phyloP scores from a whole-genome alignment of 2,113 vertebrate species.

The Coracopsis vasa region DNA sequence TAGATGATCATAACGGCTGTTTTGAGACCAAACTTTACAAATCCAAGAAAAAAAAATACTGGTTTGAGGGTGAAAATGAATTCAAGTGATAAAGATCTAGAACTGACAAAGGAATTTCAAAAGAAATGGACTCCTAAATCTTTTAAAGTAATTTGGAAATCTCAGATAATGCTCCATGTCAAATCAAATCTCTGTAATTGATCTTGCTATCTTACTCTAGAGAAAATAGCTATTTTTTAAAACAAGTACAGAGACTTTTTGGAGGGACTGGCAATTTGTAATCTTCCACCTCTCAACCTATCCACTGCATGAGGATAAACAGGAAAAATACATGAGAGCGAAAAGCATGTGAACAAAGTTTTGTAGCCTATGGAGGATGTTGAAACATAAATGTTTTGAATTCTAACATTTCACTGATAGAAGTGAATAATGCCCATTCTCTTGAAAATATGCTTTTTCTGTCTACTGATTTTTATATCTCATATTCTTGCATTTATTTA shows the following conservation, averaged over 20 bases:
- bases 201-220: neutral
- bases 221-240: neutral
- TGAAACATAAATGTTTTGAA: neutral
- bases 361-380: neutral
- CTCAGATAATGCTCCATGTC: neutral
- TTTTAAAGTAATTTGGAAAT: neutral
- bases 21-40: neutral
- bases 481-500: neutral
- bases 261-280: neutral
- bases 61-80: neutral
- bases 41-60: neutral
- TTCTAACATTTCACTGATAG: neutral
- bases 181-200: neutral
- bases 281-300: neutral
- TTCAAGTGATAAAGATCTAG: neutral
- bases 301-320: neutral
- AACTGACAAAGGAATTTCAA: neutral
- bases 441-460: neutral
- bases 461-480: neutral
- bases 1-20: neutral
- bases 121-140: neutral
- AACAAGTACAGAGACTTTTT: neutral
- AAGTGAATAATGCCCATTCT: neutral
- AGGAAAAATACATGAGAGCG: neutral
- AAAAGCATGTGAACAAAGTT: neutral